A percentile compares a stretch with the other conserved stretches of the same genome.
Conservation (phyloP, 1,140 invertebrate species). For the Delia radicum region DNA sequence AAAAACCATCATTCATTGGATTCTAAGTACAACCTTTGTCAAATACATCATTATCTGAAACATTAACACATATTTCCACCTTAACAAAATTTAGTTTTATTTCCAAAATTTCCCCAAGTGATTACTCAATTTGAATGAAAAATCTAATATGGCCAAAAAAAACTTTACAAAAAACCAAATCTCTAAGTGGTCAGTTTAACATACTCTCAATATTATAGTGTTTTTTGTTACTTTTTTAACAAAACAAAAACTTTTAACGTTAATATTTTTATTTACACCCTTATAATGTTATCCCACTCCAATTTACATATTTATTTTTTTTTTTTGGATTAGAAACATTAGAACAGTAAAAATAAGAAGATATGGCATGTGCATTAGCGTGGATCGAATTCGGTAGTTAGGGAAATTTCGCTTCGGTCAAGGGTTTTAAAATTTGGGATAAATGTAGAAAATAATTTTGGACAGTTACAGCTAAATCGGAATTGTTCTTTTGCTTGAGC, state of each 20-base stretch:
- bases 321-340: neutral
- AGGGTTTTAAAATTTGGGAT: too few species aligned
- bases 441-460: too few species aligned
- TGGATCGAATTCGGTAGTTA: too few species aligned
- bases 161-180: neutral
- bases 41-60: conserved; percentile 17
- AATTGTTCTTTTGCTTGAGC: too few species aligned
- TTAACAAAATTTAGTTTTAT: neutral
- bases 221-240: neutral
- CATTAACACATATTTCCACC: neutral
- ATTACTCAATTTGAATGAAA: conserved; percentile 51
- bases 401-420: too few species aligned
- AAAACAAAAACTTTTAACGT: neutral
- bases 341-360: neutral
- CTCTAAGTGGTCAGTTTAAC: neutral
- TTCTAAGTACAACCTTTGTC: conserved; percentile 26
- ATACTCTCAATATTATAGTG: neutral
- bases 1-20: conserved; percentile 25
- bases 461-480: too few species aligned
- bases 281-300: neutral
- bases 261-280: conserved; percentile 17
- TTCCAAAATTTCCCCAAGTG: conserved; percentile 33
- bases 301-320: neutral
- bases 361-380: neutral
- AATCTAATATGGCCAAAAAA: conserved; percentile 16